Conservation (phyloP, 2,797 vertebrate species). For the Anguilla pacifica region DNA sequence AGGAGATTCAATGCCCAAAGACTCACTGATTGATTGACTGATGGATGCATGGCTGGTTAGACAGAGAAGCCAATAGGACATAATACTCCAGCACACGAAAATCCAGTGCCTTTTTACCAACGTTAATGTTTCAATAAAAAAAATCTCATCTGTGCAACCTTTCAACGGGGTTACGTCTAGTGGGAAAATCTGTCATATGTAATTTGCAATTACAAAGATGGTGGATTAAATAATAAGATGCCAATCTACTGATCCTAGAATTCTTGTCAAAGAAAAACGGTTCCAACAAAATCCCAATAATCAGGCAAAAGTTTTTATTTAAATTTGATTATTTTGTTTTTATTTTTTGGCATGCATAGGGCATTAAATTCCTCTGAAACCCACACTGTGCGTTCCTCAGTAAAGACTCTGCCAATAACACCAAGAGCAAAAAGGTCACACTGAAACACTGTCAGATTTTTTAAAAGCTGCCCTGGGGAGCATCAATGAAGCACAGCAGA, state of each 20-base stretch:
- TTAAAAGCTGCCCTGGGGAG: slow-evolving; percentile 55
- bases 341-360: not conserved
- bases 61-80: not conserved
- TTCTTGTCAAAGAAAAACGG: not conserved
- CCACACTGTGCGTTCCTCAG: not conserved
- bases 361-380: not conserved
- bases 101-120: not conserved
- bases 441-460: slow-evolving; percentile 50
- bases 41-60: not conserved
- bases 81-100: not conserved
- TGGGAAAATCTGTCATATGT: not conserved
- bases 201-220: too few species aligned
- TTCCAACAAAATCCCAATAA: not conserved
- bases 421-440: slow-evolving; percentile 43
- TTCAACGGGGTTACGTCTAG: not conserved
- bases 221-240: too few species aligned
- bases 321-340: not conserved
- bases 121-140: not conserved
- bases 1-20: not conserved
- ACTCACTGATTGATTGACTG: too few species aligned
- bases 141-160: too few species aligned
- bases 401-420: slow-evolving; percentile 46
- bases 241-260: too few species aligned
- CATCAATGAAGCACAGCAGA: slow-evolving; percentile 57
- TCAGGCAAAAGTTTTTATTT: not conserved